Percentiles rank a stretch among this genome's conserved stretches.
Evolutionary conservation across 2,797 vertebrate species (phyloP).

Genomic region (Carcharodon carcharias): DNA sequence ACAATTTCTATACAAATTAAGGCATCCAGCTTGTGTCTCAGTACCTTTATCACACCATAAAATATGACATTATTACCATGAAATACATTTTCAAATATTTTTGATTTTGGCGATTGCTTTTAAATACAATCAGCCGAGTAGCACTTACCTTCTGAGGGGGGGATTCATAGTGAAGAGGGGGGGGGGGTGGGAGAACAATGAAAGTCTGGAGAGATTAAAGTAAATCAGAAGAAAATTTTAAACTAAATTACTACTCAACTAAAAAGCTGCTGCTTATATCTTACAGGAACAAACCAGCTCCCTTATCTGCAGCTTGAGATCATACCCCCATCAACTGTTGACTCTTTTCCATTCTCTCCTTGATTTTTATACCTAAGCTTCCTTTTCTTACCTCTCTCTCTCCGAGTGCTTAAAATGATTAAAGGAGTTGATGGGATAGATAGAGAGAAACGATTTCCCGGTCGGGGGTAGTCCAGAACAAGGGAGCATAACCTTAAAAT

Average conservation of each 20-base stretch:
- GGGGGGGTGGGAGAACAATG: neutral
- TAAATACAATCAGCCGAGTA: conserved; percentile 83
- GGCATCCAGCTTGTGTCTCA: conserved; percentile 97
- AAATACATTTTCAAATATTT: conserved; percentile 99
- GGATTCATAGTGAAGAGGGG: conserved; percentile 62
- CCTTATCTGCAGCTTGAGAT: neutral
- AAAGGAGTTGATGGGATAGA: neutral
- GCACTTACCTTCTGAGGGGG: conserved; percentile 78
- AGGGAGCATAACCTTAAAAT: neutral
- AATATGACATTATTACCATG: conserved; percentile 99
- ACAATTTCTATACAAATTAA: conserved; percentile 99
- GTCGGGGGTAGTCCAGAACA: neutral
- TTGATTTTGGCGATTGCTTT: conserved; percentile 91
- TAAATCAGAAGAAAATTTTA: neutral
- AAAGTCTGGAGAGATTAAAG: conserved; percentile 29
- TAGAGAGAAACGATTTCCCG: neutral
- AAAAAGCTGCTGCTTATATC: neutral
- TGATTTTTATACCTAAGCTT: neutral
- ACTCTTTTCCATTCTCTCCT: neutral
- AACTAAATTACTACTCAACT: neutral
- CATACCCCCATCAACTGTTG: neutral
- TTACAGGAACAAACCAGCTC: neutral
- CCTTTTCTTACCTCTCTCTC: neutral
- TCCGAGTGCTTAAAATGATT: neutral
- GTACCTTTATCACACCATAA: conserved; percentile 94